Base-by-base conservation (phyloP, 2,797 vertebrate species). In the Delichon dasypus region DNA sequence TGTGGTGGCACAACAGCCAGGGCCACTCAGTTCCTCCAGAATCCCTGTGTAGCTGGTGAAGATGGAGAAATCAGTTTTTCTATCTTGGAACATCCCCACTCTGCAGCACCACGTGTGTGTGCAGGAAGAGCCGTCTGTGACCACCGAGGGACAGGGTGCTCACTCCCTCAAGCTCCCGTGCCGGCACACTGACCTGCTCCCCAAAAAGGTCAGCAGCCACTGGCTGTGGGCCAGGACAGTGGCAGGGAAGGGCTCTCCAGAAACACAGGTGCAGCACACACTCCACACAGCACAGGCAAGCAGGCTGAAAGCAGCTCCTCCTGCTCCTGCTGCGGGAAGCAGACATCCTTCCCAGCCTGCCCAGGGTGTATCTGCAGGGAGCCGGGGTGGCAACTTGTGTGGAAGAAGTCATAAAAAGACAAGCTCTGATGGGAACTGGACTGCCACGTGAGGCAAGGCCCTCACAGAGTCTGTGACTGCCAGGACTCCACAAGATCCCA, bases 371-470 rank as follows among this genome's bases (percentile, higher is more conserved):
- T 22, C 42, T 47, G 36, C 67, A 11, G 16, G 1, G 1, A 34
- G 5, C 45, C 4, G 2, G 38, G 16, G 25, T 10, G 38, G 38
- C 2, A 10, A 3, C 44, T 44, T 6, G 34, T 16, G 19, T 7
- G 58, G 48, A 32, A 68, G 47, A 72, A 40, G 51, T 19, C 38
- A 13, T 0, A 9, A 1, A 16, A n/a, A 48, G n/a, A 23, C 6
- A 34, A 34, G 50, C 20, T 12, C 45, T 64, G 64, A 45, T 51
- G 18, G 50, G n/a, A 62, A 76, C 13, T 13, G 27, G 5, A 71
- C 4, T 16, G 4, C 50, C 36, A 11, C 0, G 1, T 2, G 0
- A 44, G 30, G 42, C 23, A 55, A 44, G n/a, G 44, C 45, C 34
- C 66, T 62, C 48, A n/a, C 19, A 27, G 21, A 18, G 3, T 4